phyloP scores from a whole-genome alignment of 2,888 invertebrate genomes.

The Temnothorax unifasciatus region DNA sequence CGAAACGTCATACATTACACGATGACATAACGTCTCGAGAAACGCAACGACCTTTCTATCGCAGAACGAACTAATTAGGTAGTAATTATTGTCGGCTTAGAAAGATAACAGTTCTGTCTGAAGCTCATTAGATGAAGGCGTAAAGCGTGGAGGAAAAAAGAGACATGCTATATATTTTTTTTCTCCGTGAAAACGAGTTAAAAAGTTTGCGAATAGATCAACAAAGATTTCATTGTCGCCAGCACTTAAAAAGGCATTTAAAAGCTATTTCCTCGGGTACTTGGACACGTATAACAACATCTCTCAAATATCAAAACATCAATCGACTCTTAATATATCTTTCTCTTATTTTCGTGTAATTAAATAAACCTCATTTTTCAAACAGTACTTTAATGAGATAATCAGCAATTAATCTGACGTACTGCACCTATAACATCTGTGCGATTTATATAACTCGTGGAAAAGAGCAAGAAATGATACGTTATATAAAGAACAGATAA shows the following conservation, averaged over 20 bases:
- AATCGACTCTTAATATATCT: neutral
- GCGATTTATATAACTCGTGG: neutral
- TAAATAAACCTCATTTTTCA: neutral
- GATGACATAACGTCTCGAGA: conserved; percentile 60
- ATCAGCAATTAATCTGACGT: neutral
- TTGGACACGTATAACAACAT: neutral
- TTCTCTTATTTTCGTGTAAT: neutral
- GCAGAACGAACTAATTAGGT: conserved; percentile 67
- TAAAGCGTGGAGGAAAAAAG: conserved; percentile 40
- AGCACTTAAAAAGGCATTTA: neutral
- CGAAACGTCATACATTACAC: conserved; percentile 2
- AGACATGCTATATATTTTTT: conserved; percentile 55
- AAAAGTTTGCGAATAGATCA: conserved; percentile 30
- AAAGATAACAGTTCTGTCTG: conserved; percentile 62
- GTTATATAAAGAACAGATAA: neutral
- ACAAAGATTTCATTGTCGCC: neutral
- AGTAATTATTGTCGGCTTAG: conserved; percentile 67
- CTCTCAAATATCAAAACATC: neutral
- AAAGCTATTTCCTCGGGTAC: neutral
- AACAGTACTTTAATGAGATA: neutral
- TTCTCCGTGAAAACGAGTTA: conserved; percentile 54
- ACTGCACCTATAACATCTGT: neutral
- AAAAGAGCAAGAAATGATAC: neutral
- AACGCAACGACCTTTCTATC: conserved; percentile 65
- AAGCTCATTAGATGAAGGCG: conserved; percentile 66